Base-by-base conservation (phyloP, 2,888 invertebrate genomes). In the Neria commutata region DNA sequence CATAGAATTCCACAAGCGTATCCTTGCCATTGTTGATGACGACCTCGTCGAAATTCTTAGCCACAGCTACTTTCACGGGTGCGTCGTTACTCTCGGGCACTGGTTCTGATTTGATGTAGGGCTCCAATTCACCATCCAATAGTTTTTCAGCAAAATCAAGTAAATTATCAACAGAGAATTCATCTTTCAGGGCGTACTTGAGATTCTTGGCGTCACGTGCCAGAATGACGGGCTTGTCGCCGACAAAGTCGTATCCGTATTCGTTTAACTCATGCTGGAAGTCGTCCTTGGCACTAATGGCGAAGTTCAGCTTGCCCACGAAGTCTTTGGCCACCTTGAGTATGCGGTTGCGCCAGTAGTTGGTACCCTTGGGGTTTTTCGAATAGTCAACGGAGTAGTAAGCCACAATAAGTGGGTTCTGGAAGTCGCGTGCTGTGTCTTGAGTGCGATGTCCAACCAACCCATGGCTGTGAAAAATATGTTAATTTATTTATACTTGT, bases 261-360 rank as follows among this genome's bases (percentile, higher is more conserved):
- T 98, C 98, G 71, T 93, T 92, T 69, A 98, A 83, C 81, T 99
- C 99, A 71, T 94, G 91, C 60, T 91, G 91, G 87, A 98, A 98
- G 71, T 97, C 95, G 73, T 94, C 94, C 80, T 92, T 94, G 79
- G 92, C 89, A 81, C 95, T 91, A 67, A 99, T 86, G 1, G 97
- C 97, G 84, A 98, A 99, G 68, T 84, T 89, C 37, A 91, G 85
- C 26, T 85, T 86, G 4, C 78, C 78, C 2, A 58, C 72, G 61
- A 79, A 81, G 50, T 78, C 79, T 67, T 81, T 82, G 37, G 82
- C 81, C 24, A 87, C 89, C 84, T 98, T 98, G 72, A 98, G 87
- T 52, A 98, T 89, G 67, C 98, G 89, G 84, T 98, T 98, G 74
- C 97, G 91, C 98, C 98, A 99, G 86, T 99, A 99, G 84, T 99